Base-by-base conservation (phyloP, 2,888 invertebrate genomes). In the Cryptus armator region DNA sequence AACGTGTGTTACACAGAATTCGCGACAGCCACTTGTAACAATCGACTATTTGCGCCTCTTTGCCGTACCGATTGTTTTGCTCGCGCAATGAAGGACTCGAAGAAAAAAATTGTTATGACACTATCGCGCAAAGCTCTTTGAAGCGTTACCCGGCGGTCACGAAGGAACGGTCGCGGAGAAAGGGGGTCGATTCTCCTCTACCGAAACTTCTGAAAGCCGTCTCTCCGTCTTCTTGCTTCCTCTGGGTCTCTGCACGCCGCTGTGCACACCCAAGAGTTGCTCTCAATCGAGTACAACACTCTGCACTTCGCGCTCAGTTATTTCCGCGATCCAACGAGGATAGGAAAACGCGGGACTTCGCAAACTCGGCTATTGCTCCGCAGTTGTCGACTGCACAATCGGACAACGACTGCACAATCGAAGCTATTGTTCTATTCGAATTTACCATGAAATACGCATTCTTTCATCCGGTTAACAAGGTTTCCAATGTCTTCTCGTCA, bases 291-390 rank as follows among this genome's bases (percentile, higher is more conserved):
- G 12, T 71, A 79, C 71, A 64, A 71, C 56, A 19, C 14, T 74
- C 44, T 66, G 72, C 67, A 74, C 74, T 74, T 56, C 46, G 46
- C 19, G 51, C 44, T 68, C 68, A 46, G 56, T 68, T 53, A 48
- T 68, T 77, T 59, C 77, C 44, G 44, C 51, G 43, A 68, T 77
- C 14, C 16, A 14, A 59, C 46, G 37, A n/a, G 44, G 37, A 46
- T 68, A 12, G 43, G 14, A 46, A 44, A 32, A 56, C 29, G 29
- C 10, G 32, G 10, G 24, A 59, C 51, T 53, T 29, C 9, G 14
- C 19, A 24, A 37, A 67, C 32, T 29, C 32, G 14, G n/a, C 62
- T 51, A 67, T 53, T 19, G 24, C 66, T 43, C 29, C n/a, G 62
- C 14, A 5, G 62, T 29, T 10, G 12, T 62, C 32, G 62, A 14